phyloP scores from a whole-genome alignment of 2,797 vertebrate genomes.

The Girardinus metallicus region DNA sequence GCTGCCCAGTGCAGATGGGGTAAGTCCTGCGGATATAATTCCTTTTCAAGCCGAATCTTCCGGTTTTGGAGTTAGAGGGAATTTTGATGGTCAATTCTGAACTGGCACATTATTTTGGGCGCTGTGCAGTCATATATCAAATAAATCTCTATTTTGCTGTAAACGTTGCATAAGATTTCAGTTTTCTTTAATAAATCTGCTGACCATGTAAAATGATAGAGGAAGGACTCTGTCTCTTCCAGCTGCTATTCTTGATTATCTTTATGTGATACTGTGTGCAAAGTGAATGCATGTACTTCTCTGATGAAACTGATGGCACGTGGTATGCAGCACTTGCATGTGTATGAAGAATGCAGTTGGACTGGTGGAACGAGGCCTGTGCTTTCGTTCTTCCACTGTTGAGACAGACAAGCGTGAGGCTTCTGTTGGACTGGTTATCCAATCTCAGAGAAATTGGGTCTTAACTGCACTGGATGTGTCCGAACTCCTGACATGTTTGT shows the following conservation, averaged over 20 bases:
- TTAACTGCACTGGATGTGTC: slow-evolving; percentile 39
- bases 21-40: slow-evolving; percentile 77
- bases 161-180: not conserved
- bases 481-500: slow-evolving; percentile 33
- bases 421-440: slow-evolving; percentile 36
- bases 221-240: slow-evolving; percentile 31
- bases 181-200: not conserved
- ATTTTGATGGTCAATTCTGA: slow-evolving; percentile 22
- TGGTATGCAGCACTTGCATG: slow-evolving; percentile 65
- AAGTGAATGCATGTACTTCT: slow-evolving; percentile 56
- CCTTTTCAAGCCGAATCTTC: not conserved
- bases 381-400: slow-evolving; percentile 17
- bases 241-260: slow-evolving; percentile 15
- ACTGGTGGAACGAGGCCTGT: slow-evolving; percentile 38
- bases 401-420: slow-evolving; percentile 31
- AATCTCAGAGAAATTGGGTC: slow-evolving; percentile 15
- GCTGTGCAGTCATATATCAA: no score
- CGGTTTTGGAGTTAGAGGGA: slow-evolving; percentile 29
- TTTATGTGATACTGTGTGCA: slow-evolving; percentile 1
- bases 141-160: not conserved
- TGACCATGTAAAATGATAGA: not conserved
- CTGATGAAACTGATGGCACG: slow-evolving; percentile 46
- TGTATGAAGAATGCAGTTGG: slow-evolving; percentile 54
- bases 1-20: slow-evolving; percentile 86
- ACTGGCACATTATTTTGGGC: slow-evolving; percentile 3